These are phyloP conservation scores for Acleris holmiana DNA, from an alignment of 2,888 invertebrate species.

Conservation along the genomic window DNA sequence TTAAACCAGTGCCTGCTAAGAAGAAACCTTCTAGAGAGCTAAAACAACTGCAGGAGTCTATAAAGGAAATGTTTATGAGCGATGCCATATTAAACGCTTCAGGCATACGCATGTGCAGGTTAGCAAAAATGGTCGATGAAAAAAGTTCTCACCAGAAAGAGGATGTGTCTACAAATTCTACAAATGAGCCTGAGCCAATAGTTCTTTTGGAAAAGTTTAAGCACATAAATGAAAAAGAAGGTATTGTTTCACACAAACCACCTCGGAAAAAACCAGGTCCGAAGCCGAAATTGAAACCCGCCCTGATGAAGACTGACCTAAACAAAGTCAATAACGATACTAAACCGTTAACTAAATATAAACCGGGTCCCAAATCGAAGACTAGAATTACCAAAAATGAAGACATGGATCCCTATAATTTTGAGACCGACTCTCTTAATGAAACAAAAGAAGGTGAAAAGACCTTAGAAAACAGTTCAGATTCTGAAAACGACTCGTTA, in stretches of 20 bases:
- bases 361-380: constrained; percentile 69
- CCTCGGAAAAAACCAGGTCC: constrained; percentile 56
- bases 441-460: constrained; percentile 59
- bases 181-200: constrained; percentile 49
- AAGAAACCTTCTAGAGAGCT: constrained; percentile 79
- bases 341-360: constrained; percentile 46
- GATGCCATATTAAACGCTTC: constrained; percentile 85
- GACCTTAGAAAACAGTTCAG: constrained; percentile 51
- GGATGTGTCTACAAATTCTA: constrained; percentile 37
- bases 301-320: constrained; percentile 28
- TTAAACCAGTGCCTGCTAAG: constrained; percentile 48
- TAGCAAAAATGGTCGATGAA: constrained; percentile 79
- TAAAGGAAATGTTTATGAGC: constrained; percentile 88
- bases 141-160: constrained; percentile 50
- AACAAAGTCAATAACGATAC: constrained; percentile 37
- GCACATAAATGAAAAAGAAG: constrained; percentile 44
- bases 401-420: constrained; percentile 64
- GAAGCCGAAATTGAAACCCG: constrained; percentile 54
- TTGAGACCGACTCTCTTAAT: constrained; percentile 66
- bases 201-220: constrained; percentile 63
- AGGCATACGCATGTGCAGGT: constrained; percentile 87
- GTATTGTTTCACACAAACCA: constrained; percentile 45
- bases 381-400: constrained; percentile 50
- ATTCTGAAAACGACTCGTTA: constrained; percentile 65
- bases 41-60: constrained; percentile 87